A percentile compares a stretch with the other conserved stretches of the same genome.
Evolutionary conservation across 2,888 invertebrate species (phyloP).

Genomic region (Acanthococcus lagerstroemiae): DNA sequence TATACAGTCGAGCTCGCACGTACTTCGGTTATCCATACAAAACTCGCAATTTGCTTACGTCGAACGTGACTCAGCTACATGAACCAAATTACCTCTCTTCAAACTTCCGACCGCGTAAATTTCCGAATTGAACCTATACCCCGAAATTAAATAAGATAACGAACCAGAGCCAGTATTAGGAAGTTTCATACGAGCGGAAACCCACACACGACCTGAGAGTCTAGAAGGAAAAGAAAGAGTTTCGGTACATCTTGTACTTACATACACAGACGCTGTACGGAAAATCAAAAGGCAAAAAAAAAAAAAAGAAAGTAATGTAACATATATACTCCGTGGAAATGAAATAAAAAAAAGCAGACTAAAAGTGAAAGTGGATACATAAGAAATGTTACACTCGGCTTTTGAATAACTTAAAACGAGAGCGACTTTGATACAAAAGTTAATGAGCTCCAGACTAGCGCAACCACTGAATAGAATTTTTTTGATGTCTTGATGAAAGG

Average conservation of each 20-base stretch:
- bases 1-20: too few species aligned
- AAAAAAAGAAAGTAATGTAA: too few species aligned
- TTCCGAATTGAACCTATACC: background rate
- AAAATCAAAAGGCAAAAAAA: background rate
- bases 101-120: background rate
- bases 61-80: background rate
- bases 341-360: too few species aligned
- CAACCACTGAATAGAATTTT: background rate
- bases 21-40: background rate
- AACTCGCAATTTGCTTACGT: conserved; percentile 1
- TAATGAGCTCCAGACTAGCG: background rate
- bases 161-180: background rate
- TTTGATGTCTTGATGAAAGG: background rate
- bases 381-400: background rate
- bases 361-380: background rate
- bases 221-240: too few species aligned
- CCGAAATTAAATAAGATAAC: background rate
- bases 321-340: too few species aligned
- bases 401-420: background rate
- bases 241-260: too few species aligned
- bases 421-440: background rate
- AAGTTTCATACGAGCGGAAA: background rate
- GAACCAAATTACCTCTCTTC: background rate
- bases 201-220: background rate
- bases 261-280: too few species aligned